Base-by-base conservation (phyloP, 1,140 invertebrate species). In the Heterodera schachtii region DNA sequence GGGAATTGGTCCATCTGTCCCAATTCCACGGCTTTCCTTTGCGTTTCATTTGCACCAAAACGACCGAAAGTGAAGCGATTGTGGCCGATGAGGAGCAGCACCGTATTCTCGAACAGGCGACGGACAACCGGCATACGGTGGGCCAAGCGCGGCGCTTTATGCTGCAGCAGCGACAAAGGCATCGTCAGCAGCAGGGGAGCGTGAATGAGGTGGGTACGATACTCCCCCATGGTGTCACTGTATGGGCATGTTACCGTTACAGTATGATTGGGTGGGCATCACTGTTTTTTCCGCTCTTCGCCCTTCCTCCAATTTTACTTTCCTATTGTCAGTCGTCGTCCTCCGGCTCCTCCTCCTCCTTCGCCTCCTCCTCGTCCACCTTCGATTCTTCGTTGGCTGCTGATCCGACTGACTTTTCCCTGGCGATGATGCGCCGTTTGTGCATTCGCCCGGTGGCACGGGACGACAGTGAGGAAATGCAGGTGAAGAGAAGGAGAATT, bases 1-100 rank as follows among this genome's bases (percentile, higher is more conserved):
- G 83, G n/a, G 83, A 84, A 80, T 73, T 85, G 57, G 83, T 84
- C 21, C 84, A 84, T 71, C 57, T 84, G 69, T 82, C 83, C 44
- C 84, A 84, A 76, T 84, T 84, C 71, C 52, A 70, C 13, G 83
- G 83, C 49, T 49, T 85, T 43, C 75, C 81, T 0, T 57, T 83
- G 52, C 75, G 84, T 52, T 83, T 83, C 52, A n/a, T 82, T 19
- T 43, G 52, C 21, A 8, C 8, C 21, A 41, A 71, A 71, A 46
- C 9, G 2, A 43, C 31, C 31, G 69, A 71, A 41, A 71, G 3
- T 7, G 69, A 6, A 6, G 31, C 5, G 19, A 71, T 41, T 71
- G 41, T 11, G 69, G 69, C 31, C 44, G 31, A 13, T 11, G 69
- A 41, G 11, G 57, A 19, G 57, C 11, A 19, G 16, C 4, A 64